Conservation (phyloP, 2,888 invertebrate genomes). For the Diloba caeruleocephala region DNA sequence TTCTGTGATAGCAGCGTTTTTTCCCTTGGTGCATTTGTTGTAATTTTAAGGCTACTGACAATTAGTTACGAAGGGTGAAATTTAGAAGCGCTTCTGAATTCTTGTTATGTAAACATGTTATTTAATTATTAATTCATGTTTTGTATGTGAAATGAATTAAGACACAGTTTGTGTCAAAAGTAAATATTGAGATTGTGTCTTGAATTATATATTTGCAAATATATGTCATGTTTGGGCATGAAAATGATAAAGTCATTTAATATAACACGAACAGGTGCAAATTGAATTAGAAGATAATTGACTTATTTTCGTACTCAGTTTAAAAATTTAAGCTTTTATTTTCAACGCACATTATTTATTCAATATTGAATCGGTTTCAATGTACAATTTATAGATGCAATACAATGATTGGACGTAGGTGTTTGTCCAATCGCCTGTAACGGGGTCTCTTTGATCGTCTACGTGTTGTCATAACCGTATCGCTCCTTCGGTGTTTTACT, state of each 20-base stretch:
- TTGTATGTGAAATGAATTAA: too few species aligned
- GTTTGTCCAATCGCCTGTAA: slow-evolving; percentile 16
- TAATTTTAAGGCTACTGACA: too few species aligned
- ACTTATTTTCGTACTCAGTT: too few species aligned
- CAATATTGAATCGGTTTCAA: slow-evolving; percentile 18
- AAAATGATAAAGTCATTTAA: slow-evolving; percentile 18
- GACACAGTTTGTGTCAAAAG: too few species aligned
- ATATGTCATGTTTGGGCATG: slow-evolving; percentile 13
- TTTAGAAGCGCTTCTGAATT: too few species aligned
- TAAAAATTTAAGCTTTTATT: slow-evolving; percentile 23
- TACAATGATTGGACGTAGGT: slow-evolving; percentile 18
- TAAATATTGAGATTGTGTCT: slow-evolving; percentile 7
- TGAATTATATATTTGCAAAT: slow-evolving; percentile 5
- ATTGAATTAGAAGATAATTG: slow-evolving; percentile 16
- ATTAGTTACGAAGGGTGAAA: too few species aligned
- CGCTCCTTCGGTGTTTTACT: slow-evolving; percentile 14
- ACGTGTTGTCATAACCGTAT: slow-evolving; percentile 23
- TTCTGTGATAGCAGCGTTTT: too few species aligned
- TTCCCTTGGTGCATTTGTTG: too few species aligned
- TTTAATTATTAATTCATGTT: too few species aligned
- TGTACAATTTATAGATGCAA: slow-evolving; percentile 20
- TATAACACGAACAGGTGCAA: slow-evolving; percentile 6
- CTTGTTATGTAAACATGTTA: too few species aligned
- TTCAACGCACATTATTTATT: slow-evolving; percentile 15
- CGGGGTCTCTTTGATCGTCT: slow-evolving; percentile 34